phyloP scores from a whole-genome alignment of 2,113 vertebrate species.

The Dendrocopos noguchii region DNA sequence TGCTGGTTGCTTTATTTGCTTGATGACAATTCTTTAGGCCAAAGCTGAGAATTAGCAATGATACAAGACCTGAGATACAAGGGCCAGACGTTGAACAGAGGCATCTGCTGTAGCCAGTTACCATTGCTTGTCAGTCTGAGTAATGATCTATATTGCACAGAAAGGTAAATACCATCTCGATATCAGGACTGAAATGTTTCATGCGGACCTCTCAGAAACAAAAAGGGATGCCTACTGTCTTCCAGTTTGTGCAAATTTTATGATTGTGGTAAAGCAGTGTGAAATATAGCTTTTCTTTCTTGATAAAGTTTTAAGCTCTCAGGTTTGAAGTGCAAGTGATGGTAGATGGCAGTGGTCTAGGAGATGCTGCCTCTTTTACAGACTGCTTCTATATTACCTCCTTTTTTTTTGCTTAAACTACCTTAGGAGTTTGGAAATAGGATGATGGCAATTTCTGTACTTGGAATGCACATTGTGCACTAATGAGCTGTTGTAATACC shows the following conservation, averaged over 20 bases:
- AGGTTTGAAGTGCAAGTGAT: not conserved
- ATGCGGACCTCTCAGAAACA: not conserved
- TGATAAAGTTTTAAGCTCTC: not conserved
- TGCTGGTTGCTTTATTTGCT: not conserved
- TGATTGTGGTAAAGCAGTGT: not conserved
- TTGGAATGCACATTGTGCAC: not conserved
- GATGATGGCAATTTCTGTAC: not conserved
- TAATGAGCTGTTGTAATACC: constrained; percentile 5
- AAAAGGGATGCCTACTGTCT: not conserved
- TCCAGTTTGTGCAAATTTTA: not conserved
- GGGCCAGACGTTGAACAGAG: not conserved
- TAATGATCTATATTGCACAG: not conserved
- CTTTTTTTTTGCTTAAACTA: not conserved
- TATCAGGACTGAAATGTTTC: not conserved
- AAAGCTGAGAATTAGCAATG: not conserved
- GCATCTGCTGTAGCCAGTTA: not conserved
- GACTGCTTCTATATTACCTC: not conserved
- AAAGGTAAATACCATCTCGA: accelerated
- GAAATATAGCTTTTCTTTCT: not conserved
- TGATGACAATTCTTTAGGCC: not conserved
- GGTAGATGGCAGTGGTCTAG: not conserved
- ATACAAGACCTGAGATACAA: not conserved
- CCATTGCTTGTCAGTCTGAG: not conserved
- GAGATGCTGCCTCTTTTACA: not conserved
- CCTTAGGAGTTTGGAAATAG: not conserved